Evolutionary conservation across 2,113 vertebrate genomes (phyloP), one percentile per base, ranked within the genome.

Genomic region (Podarcis cretensis): DNA sequence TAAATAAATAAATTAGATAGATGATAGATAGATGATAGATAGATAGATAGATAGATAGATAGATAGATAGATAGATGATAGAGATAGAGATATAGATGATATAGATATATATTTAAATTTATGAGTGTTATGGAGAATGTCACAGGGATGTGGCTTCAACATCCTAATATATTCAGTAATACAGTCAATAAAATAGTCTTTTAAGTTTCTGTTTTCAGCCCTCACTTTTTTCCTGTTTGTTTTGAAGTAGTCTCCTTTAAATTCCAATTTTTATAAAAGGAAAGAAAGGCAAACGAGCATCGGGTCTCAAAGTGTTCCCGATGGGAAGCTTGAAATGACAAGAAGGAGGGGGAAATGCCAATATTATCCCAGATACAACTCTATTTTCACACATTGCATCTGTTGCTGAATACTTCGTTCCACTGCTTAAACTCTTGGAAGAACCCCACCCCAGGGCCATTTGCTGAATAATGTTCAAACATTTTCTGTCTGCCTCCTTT

Each of bases 381-480:
- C 1, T 83, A 91, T 88, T 90, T 80, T 90, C 78, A 78, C 43
- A 10, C 87, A 92, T 90, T 92, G 14, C 27, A 87, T 35, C 91
- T 87, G 48, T 90, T 89, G 89, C 89, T 23, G 32, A 48, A 68
- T 69, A 88, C 32, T 77, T 89, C 76, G 86, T 74, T 94, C 40
- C 89, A 21, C 84, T 84, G 81, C 83, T 90, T 86, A 16, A 35
- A 6, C 83, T 93, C 6, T 57, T 3, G 83, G 83, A 35, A 84
- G 35, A 40, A 35, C 2, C 48, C 48, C 48, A 12, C 48, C 48
- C 48, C 68, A 71, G 78, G 90, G 92, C 66, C 79, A 89, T 92
- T 90, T 92, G 89, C 89, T 94, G 87, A 94, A 96, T 90, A 94
- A 88, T 12, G 9, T 92, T 92, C 91, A 92, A 94, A 93, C 43